phyloP scores from a whole-genome alignment of 2,888 invertebrate species.

The Megamerina dolium region DNA sequence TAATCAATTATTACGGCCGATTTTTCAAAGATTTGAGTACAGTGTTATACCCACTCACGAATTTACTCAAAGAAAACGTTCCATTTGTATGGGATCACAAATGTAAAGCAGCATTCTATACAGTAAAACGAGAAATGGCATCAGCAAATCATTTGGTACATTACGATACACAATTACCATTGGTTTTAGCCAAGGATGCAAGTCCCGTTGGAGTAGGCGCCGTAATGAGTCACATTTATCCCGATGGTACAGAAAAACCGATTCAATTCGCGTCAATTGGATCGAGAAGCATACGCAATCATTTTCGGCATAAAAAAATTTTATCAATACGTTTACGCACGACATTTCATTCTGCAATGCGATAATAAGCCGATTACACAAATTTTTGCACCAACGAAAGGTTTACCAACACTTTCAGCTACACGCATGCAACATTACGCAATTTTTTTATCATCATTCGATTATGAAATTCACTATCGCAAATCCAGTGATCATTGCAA shows the following conservation, averaged over 20 bases:
- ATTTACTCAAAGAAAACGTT: constrained; percentile 22
- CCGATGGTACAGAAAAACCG: constrained; percentile 36
- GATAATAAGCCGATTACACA: no score
- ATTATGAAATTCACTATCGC: no score
- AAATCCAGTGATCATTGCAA: no score
- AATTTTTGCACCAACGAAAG: no score
- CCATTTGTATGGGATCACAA: constrained; percentile 24
- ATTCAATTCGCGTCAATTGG: constrained; percentile 34
- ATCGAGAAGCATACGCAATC: constrained; percentile 33
- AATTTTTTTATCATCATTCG: no score
- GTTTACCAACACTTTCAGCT: no score
- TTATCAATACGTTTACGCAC: no score
- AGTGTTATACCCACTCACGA: constrained; percentile 18
- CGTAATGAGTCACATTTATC: constrained; percentile 33
- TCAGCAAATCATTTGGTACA: no score
- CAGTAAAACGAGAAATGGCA: constrained; percentile 24
- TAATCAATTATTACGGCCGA: constrained; percentile 27
- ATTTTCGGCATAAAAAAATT: no score
- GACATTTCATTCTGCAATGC: constrained; percentile 14
- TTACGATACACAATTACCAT: constrained; percentile 25
- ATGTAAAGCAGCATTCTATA: constrained; percentile 24
- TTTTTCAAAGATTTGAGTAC: constrained; percentile 28
- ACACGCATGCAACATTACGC: no score
- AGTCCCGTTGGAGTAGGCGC: constrained; percentile 27
- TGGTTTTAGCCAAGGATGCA: constrained; percentile 28